Conservation (phyloP, 2,113 vertebrate genomes). For the Pangasianodon hypophthalmus region DNA sequence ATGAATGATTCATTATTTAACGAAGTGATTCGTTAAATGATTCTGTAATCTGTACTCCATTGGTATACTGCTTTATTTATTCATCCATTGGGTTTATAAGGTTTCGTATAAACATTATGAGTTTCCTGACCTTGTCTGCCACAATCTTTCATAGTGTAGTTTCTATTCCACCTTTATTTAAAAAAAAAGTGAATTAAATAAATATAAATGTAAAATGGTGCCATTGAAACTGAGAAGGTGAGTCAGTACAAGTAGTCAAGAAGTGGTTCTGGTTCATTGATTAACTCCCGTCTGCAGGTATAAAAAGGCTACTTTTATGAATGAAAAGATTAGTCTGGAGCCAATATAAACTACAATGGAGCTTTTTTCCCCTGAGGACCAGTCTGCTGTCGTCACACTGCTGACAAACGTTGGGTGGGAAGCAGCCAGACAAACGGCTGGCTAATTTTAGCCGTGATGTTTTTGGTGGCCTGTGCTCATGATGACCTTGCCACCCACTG, state of each 20-base stretch:
- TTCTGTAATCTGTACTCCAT: not conserved
- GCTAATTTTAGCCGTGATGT: conserved; percentile 46
- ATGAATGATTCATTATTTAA: not conserved
- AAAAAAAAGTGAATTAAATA: not conserved
- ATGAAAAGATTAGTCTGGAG: conserved; percentile 2
- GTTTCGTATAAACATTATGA: not conserved
- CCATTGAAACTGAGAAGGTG: not conserved
- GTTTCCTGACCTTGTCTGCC: not conserved
- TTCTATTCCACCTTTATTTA: not conserved
- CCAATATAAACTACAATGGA: conserved; percentile 6
- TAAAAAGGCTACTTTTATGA: not conserved
- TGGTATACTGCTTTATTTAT: not conserved
- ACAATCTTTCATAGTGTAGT: not conserved
- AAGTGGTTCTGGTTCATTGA: not conserved
- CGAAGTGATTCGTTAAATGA: not conserved
- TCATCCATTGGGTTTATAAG: not conserved
- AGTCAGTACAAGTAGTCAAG: not conserved
- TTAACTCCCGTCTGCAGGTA: not conserved
- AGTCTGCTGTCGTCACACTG: conserved; percentile 28
- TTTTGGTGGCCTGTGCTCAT: conserved; percentile 11
- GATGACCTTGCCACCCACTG: conserved; percentile 33
- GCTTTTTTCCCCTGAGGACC: not conserved
- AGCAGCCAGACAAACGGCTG: not conserved
- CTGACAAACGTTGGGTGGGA: conserved; percentile 39
- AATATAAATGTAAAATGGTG: not conserved